Conservation (phyloP, 2,113 vertebrate genomes). For the Etheostoma spectabile region DNA sequence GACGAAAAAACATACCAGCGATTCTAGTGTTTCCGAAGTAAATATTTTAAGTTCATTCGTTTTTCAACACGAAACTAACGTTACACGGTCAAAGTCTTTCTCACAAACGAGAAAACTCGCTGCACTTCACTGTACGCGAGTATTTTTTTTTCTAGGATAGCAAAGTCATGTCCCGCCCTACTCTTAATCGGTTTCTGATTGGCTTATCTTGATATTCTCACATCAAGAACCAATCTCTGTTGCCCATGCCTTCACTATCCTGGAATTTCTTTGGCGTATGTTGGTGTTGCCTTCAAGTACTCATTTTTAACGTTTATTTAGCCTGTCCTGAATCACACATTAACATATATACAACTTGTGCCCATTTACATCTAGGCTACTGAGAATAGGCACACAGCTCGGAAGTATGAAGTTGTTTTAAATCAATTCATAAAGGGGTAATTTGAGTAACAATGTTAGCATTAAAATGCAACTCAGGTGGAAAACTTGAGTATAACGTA, state of each 20-base stretch:
- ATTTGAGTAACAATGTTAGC: not conserved
- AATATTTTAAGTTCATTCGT: not conserved
- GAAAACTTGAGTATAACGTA: not conserved
- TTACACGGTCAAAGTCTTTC: not conserved
- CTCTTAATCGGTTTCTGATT: too few species aligned
- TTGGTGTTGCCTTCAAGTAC: slow-evolving; percentile 33
- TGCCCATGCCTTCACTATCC: too few species aligned
- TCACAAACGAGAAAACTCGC: too few species aligned
- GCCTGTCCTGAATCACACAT: too few species aligned
- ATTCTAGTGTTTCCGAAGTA: fast-evolving
- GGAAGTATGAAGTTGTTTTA: not conserved
- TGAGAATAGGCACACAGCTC: fast-evolving
- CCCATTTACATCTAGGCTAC: not conserved
- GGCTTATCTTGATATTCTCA: too few species aligned
- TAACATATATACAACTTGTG: not conserved
- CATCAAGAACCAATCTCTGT: too few species aligned
- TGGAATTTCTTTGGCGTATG: not conserved
- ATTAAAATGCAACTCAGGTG: too few species aligned
- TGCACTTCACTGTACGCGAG: too few species aligned
- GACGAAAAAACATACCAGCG: slow-evolving; percentile 50
- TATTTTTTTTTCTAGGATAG: too few species aligned
- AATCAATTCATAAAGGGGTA: too few species aligned
- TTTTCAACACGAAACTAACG: not conserved
- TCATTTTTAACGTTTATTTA: not conserved
- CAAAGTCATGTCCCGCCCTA: too few species aligned